Evolutionary conservation across 2,113 vertebrate species (phyloP), one percentile per base, ranked within the genome.

Genomic region (Scalopus aquaticus): DNA sequence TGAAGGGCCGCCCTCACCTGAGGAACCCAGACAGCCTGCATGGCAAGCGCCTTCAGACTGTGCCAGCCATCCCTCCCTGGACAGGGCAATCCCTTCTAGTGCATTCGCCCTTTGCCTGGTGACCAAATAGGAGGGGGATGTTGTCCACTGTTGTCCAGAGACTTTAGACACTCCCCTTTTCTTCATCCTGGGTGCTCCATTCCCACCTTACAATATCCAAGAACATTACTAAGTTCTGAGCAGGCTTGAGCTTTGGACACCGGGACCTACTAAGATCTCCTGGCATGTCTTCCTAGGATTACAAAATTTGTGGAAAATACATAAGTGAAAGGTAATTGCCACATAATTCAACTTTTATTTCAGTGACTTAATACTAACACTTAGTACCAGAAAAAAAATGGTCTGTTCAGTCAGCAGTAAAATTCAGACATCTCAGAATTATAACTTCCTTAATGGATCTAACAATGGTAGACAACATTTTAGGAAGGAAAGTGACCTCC

Each of bases 341-440:
- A 72, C 16, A n/a, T 26, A 56, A 20, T 77, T 76, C 44, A 70
- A 54, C 70, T 69, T 76, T 37, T 56, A 9, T 84, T 86, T 85
- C n/a, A 19, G 37, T 35, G 26, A 17, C 44, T 93, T 84, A 67
- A 37, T 35, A 46, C 44, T 76, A 44, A 86, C 17, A n/a, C 20
- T 60, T 46, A 80, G 58, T 7, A 35, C 9, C 42, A 88, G 44
- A 60, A 89, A 95, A 88, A 82, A 88, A 82, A 56, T 56, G 49
- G 42, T n/a, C 32, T 93, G 69, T 20, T 32, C 37, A 42, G 11
- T 91, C 42, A n/a, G 22, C 35, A 85, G 30, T 94, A 82, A 76
- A 88, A 90, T 62, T 77, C 54, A 86, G 79, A 89, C 44, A 24
- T 37, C 30, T 94, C 54, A 81, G 91, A 88, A 87, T 91, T 72